These are phyloP conservation scores for Seira musarum DNA, from an alignment of 2,888 invertebrate genomes.

Conservation along the genomic window DNA sequence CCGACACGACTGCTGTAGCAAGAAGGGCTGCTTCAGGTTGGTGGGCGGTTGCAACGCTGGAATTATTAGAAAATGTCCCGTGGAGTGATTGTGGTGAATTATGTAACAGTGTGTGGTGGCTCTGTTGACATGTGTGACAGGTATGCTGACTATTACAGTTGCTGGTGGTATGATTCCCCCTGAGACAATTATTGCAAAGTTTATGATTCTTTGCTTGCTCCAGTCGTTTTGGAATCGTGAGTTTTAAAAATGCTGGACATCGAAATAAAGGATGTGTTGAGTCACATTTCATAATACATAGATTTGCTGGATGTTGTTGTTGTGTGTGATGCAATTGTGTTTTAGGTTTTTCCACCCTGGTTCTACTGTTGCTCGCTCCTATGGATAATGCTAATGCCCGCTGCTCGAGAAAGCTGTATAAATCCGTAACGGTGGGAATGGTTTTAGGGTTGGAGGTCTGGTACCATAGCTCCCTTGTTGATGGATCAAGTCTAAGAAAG, in stretches of 20 bases:
- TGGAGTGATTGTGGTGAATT: no score
- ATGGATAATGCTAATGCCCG: slow-evolving; percentile 15
- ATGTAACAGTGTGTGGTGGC: slow-evolving; percentile 35
- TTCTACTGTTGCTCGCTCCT: neutral
- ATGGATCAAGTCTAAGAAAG: neutral
- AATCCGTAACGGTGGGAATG: neutral
- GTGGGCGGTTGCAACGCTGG: neutral
- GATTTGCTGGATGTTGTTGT: neutral
- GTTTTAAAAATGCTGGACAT: slow-evolving; percentile 21
- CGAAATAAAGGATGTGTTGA: slow-evolving; percentile 19
- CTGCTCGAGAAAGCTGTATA: slow-evolving; percentile 29
- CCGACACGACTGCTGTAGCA: slow-evolving; percentile 43
- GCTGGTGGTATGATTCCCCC: neutral
- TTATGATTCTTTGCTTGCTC: neutral
- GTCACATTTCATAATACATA: neutral
- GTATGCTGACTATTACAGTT: neutral
- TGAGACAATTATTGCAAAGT: slow-evolving; percentile 25
- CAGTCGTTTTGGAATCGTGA: no score
- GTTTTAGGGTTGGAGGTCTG: slow-evolving; percentile 14
- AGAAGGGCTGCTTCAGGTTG: slow-evolving; percentile 18
- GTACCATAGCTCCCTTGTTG: slow-evolving; percentile 41
- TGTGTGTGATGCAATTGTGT: neutral
- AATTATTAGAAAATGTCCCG: no score
- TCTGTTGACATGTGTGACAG: slow-evolving; percentile 24
- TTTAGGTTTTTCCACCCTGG: neutral